Conservation (phyloP, 2,113 vertebrate species). For the Aythya baeri region DNA sequence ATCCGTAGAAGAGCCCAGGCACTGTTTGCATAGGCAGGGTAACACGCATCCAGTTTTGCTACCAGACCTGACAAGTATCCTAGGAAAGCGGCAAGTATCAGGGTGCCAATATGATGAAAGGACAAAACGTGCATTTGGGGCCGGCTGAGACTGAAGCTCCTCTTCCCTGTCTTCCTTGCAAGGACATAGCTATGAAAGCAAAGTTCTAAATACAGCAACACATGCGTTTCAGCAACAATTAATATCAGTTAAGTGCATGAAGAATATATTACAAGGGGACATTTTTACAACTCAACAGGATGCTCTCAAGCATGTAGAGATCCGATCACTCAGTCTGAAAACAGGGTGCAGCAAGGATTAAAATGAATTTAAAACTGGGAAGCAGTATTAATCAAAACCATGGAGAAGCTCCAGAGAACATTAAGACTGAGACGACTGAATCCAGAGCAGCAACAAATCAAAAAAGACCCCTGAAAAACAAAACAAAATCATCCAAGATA, state of each 20-base stretch:
- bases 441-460: neutral
- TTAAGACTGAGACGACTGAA: neutral
- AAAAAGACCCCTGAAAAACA: neutral
- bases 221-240: neutral
- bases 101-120: fast-evolving
- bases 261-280: neutral
- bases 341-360: neutral
- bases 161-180: neutral
- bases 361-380: neutral
- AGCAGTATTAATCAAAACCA: neutral
- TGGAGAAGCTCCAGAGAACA: neutral
- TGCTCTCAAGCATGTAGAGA: neutral
- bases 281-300: neutral
- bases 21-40: neutral
- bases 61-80: neutral
- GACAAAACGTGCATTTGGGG: neutral
- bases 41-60: neutral
- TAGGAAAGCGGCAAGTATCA: neutral
- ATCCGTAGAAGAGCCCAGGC: neutral
- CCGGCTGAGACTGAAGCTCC: neutral
- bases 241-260: neutral
- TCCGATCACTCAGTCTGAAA: neutral
- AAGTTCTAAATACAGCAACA: neutral
- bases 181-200: neutral
- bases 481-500: neutral